Evolutionary conservation across 1,140 invertebrate genomes (phyloP).

Genomic region (Spodoptera frugiperda): DNA sequence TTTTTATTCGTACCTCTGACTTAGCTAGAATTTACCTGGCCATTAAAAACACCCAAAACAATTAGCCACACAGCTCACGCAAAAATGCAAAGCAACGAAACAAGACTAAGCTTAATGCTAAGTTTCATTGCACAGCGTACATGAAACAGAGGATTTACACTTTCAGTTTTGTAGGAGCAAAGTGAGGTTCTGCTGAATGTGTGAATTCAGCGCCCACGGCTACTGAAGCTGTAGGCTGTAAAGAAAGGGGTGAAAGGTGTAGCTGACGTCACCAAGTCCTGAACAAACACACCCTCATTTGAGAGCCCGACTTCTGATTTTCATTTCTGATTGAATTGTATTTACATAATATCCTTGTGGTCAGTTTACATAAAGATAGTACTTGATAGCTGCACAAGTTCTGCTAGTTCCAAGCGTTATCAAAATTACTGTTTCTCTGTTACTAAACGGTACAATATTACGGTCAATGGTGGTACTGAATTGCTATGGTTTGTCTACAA

Average conservation of each 20-base stretch:
- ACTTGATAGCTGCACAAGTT: too few species aligned
- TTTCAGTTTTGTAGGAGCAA: slow-evolving; percentile 10
- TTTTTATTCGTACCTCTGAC: not conserved
- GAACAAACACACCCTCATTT: slow-evolving; percentile 41
- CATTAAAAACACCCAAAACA: not conserved
- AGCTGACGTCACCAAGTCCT: slow-evolving; percentile 32
- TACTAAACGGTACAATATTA: not conserved
- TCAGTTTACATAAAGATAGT: too few species aligned
- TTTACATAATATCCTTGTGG: slow-evolving; percentile 34
- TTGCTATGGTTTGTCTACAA: too few species aligned
- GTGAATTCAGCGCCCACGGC: slow-evolving; percentile 11
- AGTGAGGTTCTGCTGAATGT: slow-evolving; percentile 13
- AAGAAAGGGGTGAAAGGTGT: slow-evolving; percentile 40
- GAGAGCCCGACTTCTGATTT: slow-evolving; percentile 12
- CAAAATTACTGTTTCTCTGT: too few species aligned
- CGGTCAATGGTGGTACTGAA: too few species aligned
- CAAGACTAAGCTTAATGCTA: not conserved
- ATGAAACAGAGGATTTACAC: not conserved
- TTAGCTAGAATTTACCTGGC: not conserved
- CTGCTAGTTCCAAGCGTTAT: too few species aligned
- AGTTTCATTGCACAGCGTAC: not conserved
- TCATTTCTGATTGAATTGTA: slow-evolving; percentile 36
- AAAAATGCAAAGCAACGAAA: not conserved
- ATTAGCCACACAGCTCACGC: not conserved
- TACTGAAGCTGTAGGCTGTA: slow-evolving; percentile 3